Evolutionary conservation across 1,140 invertebrate species (phyloP), one percentile per base, ranked within the genome.

Genomic region (Leguminivora glycinivorella): DNA sequence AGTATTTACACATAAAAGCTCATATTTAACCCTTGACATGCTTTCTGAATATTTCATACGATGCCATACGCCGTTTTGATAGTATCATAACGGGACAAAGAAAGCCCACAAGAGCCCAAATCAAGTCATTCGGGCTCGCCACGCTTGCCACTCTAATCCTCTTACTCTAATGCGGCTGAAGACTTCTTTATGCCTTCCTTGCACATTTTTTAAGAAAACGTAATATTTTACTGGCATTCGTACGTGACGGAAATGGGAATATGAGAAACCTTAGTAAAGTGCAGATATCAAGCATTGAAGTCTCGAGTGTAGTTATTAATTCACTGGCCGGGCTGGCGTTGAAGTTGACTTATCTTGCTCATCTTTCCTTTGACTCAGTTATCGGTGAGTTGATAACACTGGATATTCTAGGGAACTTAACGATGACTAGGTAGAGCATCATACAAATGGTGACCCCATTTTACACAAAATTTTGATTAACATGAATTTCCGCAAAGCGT

Each of bases 181-280:
- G 25, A 10, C 58, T 60, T 29, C 26, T 19, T 31, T 31, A 60
- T 63, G 58, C 58, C 2, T 17, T 63, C 31, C 58, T 63, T 63
- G 58, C 58, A 63, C 58, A 63, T 63, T 63, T 63, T 63, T 63
- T 63, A 34, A 63, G 58, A 29, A 63, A 63, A 63, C 26, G 58
- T 63, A 63, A 63, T 29, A 63, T 63, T 63, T 63, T 63, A 63
- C 58, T 63, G 29, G 17, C n/a, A 25, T 31, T 29, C 17, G 58
- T 63, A 63, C 58, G 58, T 63, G 58, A 34, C 6, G 58, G 26
- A 29, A 34, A 63, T 63, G 9, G 56, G 26, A 58, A 58, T 26
- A 29, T 63, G 58, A 29, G 7, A 29, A 29, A 29, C 58, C 58
- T 34, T 63, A 34, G 58, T 29, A 29, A 22, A 14, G 58, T 63